Base-by-base conservation (phyloP, 2,888 invertebrate genomes). In the Sarcophaga rosellei region DNA sequence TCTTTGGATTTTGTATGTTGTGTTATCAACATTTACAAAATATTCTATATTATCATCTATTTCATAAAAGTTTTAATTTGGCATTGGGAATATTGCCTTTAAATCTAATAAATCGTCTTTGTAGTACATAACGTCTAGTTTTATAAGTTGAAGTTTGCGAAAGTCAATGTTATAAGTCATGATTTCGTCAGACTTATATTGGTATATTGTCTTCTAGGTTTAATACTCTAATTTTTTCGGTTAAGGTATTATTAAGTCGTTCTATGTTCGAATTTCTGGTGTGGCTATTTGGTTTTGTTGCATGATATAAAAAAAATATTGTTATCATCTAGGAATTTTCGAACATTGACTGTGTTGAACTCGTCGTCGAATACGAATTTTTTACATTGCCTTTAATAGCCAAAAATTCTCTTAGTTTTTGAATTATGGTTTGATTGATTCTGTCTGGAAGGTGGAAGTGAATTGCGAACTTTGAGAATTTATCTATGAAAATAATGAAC, bases 311-410 rank as follows among this genome's bases (percentile, higher is more conserved):
- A n/a, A n/a, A 84, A 66, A 65, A 85, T 81, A 63, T 66, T 77
- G 66, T 82, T 72, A 59, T 81, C 75, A 44, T 74, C 75, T 72
- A 85, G 63, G 44, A 83, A 87, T 83, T 88, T 62, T 74, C 57
- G 79, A 62, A 82, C 66, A 69, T 73, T 66, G 66, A 84, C 79
- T 44, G 82, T 83, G 62, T 86, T 88, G 63, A 88, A 79, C 76
- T 88, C 84, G 47, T 86, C 88, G 25, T 88, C 87, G 45, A 45
- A 82, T 87, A 86, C 59, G n/a, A 65, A 8, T n/a, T 65, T 65
- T 82, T 86, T 74, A 80, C 47, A 45, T 80, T 57, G 20, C 75
- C 78, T 78, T 63, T 73, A 59, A 84, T 85, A 45, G 84, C 84
- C 61, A 81, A 86, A 45, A 35, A 80, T 53, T 69, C 25, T 70